phyloP scores from a whole-genome alignment of 2,113 vertebrate genomes.

The Lampris incognitus region DNA sequence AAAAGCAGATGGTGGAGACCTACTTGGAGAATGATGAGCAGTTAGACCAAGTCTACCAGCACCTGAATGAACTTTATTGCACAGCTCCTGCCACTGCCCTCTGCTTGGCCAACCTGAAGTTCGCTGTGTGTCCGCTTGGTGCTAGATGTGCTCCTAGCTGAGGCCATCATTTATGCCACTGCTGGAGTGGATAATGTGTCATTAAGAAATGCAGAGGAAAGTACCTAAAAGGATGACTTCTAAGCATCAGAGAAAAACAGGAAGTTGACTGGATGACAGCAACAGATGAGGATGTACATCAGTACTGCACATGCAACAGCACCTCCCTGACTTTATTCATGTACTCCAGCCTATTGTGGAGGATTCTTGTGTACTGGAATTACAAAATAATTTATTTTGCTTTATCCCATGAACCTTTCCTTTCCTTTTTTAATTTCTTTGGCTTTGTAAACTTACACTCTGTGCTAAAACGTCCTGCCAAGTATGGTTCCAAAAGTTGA shows the following conservation, averaged over 20 bases:
- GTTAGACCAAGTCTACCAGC: slow-evolving; percentile 86
- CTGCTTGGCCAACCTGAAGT: slow-evolving; percentile 57
- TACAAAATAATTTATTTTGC: too few species aligned
- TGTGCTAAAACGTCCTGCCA: too few species aligned
- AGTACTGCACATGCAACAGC: background rate
- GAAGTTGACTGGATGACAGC: slow-evolving; percentile 79
- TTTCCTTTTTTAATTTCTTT: too few species aligned
- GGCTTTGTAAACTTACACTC: too few species aligned
- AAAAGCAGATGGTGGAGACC: slow-evolving; percentile 78
- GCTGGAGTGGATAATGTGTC: slow-evolving; percentile 88
- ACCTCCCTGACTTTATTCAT: background rate
- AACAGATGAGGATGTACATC: slow-evolving; percentile 55
- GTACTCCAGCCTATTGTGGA: too few species aligned
- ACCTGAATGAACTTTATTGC: slow-evolving; percentile 84
- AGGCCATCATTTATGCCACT: slow-evolving; percentile 93
- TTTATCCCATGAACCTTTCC: too few species aligned
- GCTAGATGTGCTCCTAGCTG: slow-evolving; percentile 92
- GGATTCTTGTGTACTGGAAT: too few species aligned
- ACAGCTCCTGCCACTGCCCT: slow-evolving; percentile 59
- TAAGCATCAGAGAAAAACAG: slow-evolving; percentile 84
- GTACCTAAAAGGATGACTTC: slow-evolving; percentile 86
- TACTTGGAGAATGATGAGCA: slow-evolving; percentile 94
- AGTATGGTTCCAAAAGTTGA: too few species aligned
- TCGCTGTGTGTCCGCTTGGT: slow-evolving; percentile 81
- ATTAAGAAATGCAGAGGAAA: slow-evolving; percentile 90